These are phyloP conservation scores for Peribatodes rhomboidaria DNA, from an alignment of 2,888 invertebrate species.

Conservation along the genomic window DNA sequence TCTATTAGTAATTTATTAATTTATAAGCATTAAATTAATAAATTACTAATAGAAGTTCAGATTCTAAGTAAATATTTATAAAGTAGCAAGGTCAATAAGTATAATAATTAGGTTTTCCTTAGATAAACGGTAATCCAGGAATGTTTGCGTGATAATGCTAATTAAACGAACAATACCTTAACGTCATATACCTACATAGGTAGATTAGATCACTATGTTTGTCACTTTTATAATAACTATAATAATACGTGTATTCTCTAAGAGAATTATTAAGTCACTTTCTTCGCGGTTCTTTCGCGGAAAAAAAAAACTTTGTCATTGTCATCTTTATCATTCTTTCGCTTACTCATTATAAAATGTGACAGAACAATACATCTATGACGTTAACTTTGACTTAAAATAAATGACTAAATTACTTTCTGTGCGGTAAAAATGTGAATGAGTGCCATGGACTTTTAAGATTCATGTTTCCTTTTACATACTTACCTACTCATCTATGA, in stretches of 20 bases:
- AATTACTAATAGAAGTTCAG: not conserved
- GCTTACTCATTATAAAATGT: not conserved
- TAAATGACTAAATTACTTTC: too few species aligned
- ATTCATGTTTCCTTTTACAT: not conserved
- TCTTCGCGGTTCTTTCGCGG: conserved; percentile 2
- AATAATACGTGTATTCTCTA: too few species aligned
- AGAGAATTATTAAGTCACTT: not conserved
- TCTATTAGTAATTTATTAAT: too few species aligned
- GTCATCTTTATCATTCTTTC: not conserved
- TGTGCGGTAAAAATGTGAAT: too few species aligned
- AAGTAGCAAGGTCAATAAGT: conserved; percentile 5
- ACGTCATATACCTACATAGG: conserved; percentile 5
- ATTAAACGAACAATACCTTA: conserved; percentile 10
- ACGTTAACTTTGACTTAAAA: not conserved
- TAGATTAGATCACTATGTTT: conserved; percentile 7
- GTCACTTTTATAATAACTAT: not conserved
- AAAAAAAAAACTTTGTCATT: not conserved
- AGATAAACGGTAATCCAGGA: conserved; percentile 14
- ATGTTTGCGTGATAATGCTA: conserved; percentile 21
- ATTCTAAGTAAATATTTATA: not conserved
- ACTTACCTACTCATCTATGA: too few species aligned
- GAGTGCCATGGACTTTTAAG: too few species aligned
- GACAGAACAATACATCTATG: too few species aligned
- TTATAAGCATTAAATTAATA: not conserved
- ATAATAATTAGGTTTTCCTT: conserved; percentile 20